These are phyloP conservation scores for Drosophila punjabiensis DNA, from an alignment of 1,140 invertebrate genomes.

Conservation along the genomic window DNA sequence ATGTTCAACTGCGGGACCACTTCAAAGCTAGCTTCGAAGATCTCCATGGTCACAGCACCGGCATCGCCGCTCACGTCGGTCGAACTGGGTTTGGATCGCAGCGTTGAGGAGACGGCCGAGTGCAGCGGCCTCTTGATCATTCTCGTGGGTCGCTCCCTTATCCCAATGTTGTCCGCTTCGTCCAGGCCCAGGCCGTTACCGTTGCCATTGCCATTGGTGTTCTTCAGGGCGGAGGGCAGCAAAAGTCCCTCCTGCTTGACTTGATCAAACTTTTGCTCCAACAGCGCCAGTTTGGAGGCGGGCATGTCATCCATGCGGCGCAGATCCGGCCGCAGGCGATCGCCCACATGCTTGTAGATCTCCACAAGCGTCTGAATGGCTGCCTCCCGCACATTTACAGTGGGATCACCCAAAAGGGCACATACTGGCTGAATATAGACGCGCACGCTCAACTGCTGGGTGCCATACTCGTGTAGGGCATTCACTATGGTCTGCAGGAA, in stretches of 20 bases:
- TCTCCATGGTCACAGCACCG: constrained; percentile 95
- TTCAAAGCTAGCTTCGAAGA: constrained; percentile 94
- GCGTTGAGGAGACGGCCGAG: constrained; percentile 46
- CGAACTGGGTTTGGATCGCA: constrained; percentile 49
- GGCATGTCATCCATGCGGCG: constrained; percentile 94
- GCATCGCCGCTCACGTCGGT: constrained; percentile 86
- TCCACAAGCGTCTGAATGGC: constrained; percentile 94
- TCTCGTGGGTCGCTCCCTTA: constrained; percentile 70
- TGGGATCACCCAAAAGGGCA: constrained; percentile 95
- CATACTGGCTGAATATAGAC: constrained; percentile 93
- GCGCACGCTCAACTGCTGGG: constrained; percentile 91
- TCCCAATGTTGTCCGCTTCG: constrained; percentile 71
- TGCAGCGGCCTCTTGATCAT: constrained; percentile 77
- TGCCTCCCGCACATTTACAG: constrained; percentile 93
- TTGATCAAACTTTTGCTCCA: constrained; percentile 95
- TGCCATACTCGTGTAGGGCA: constrained; percentile 95
- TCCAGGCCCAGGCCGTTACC: constrained; percentile 65
- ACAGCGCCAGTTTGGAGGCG: constrained; percentile 91
- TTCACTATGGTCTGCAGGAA: constrained; percentile 91
- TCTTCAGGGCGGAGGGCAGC: constrained; percentile 88
- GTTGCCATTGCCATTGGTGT: constrained; percentile 52
- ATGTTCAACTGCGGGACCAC: constrained; percentile 93
- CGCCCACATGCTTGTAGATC: constrained; percentile 97
- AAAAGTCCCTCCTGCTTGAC: constrained; percentile 92
- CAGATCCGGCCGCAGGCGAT: constrained; percentile 93